A percentile compares a stretch with the other conserved stretches of the same genome.
Conservation (phyloP, 2,888 invertebrate genomes). For the Notodonta ziczac region DNA sequence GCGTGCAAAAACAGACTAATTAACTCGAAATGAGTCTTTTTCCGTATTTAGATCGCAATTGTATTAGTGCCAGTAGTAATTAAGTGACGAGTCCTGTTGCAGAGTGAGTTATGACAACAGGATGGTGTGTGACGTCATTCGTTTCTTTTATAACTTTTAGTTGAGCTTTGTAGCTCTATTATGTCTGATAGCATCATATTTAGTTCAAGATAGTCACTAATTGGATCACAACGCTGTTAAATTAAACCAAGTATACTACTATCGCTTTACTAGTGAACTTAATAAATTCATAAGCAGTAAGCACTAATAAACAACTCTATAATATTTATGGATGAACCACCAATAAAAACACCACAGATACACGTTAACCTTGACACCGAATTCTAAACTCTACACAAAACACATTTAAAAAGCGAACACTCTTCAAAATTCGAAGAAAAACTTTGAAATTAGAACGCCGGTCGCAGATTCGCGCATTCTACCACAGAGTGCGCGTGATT, state of each 20-base stretch:
- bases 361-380: constrained; percentile 6
- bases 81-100: constrained; percentile 5
- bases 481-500: constrained; percentile 71
- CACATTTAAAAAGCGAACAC: constrained; percentile 11
- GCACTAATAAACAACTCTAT: too few species aligned
- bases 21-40: constrained; percentile 23
- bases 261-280: too few species aligned
- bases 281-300: too few species aligned
- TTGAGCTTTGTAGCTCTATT: neutral
- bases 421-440: constrained; percentile 21
- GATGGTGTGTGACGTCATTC: constrained; percentile 1
- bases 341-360: constrained; percentile 2
- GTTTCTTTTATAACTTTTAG: neutral
- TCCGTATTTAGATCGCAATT: constrained; percentile 26
- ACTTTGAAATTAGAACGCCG: constrained; percentile 46
- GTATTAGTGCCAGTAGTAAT: constrained; percentile 3
- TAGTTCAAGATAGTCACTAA: neutral
- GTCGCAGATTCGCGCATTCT: constrained; percentile 55
- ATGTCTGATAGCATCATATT: neutral
- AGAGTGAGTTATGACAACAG: constrained; percentile 5
- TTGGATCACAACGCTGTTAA: too few species aligned
- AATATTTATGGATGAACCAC: neutral
- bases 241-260: too few species aligned
- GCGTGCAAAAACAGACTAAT: constrained; percentile 26
- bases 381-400: constrained; percentile 2